Percentiles rank a stretch among this genome's conserved stretches.
phyloP scores from a whole-genome alignment of 2,797 vertebrate species.

The Pseudotriccus pelzelni region DNA sequence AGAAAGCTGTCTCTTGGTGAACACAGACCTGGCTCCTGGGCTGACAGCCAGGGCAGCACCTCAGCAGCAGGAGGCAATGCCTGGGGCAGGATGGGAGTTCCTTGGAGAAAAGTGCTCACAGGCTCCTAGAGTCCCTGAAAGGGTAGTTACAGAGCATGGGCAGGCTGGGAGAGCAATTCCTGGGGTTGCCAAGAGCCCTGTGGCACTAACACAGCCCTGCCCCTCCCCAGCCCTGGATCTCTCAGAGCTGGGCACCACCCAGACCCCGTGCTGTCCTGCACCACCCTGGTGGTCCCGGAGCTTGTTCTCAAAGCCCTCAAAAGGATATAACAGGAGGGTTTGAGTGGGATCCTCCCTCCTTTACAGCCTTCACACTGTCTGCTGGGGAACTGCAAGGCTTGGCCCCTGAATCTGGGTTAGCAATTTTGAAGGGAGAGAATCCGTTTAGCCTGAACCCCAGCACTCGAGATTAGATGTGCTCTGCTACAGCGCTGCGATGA shows the following conservation, averaged over 20 bases:
- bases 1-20: not conserved
- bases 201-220: not conserved
- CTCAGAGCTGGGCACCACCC: not conserved
- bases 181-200: not conserved
- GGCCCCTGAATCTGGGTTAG: not conserved
- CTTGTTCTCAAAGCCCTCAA: not conserved
- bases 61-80: not conserved
- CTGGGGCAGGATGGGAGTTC: rapidly evolving
- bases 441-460: not conserved
- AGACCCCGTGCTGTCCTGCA: rapidly evolving
- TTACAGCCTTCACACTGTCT: not conserved
- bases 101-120: not conserved
- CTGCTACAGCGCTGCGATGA: rapidly evolving
- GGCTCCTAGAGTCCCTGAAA: not conserved
- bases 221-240: too few species aligned
- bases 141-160: rapidly evolving
- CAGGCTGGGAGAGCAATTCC: not conserved
- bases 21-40: rapidly evolving
- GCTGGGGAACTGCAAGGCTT: not conserved
- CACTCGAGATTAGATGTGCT: not conserved
- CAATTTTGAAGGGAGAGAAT: not conserved
- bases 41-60: not conserved
- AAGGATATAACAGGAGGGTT: not conserved
- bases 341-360: not conserved
- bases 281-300: rapidly evolving